A percentile compares a stretch with the other conserved stretches of the same genome.
Evolutionary conservation across 1,140 invertebrate species (phyloP).

Genomic region (Zaprionus lachaisei): DNA sequence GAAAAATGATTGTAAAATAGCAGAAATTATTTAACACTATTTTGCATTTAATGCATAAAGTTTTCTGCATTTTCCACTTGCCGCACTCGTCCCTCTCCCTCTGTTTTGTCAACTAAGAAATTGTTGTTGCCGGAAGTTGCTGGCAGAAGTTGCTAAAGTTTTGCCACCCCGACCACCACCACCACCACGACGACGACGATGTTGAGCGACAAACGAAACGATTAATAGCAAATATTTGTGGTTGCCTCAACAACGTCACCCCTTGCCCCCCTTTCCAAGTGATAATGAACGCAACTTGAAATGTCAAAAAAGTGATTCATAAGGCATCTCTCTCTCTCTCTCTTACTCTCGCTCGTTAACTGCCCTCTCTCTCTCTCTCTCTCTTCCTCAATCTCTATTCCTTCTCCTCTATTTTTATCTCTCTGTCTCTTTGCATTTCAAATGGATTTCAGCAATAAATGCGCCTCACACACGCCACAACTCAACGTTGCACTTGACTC

Average conservation of each 20-base stretch:
- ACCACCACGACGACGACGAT: not conserved
- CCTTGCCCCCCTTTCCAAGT: not conserved
- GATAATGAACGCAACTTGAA: conserved; percentile 1
- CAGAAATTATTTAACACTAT: conserved; percentile 80
- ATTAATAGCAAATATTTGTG: conserved; percentile 60
- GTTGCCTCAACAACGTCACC: conserved; percentile 11
- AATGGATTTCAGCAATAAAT: conserved; percentile 8
- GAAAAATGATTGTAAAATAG: conserved; percentile 74
- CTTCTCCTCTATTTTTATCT: not conserved
- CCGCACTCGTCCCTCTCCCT: conserved; percentile 2
- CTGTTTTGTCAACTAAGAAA: conserved; percentile 51
- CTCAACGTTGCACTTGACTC: not conserved
- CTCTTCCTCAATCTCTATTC: not conserved
- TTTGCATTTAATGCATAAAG: conserved; percentile 80
- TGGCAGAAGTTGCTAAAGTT: conserved; percentile 65
- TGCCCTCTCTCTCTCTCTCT: not conserved
- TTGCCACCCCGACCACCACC: conserved; percentile 38
- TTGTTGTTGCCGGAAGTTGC: conserved; percentile 74
- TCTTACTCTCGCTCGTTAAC: not conserved
- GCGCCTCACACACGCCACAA: not conserved
- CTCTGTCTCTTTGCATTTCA: not conserved
- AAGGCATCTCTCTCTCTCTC: not conserved
- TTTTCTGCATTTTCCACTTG: conserved; percentile 48
- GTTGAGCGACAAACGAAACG: conserved; percentile 61
- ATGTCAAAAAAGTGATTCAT: conserved; percentile 11